Base-by-base conservation (phyloP, 2,113 vertebrate genomes). In the Albula goreensis region DNA sequence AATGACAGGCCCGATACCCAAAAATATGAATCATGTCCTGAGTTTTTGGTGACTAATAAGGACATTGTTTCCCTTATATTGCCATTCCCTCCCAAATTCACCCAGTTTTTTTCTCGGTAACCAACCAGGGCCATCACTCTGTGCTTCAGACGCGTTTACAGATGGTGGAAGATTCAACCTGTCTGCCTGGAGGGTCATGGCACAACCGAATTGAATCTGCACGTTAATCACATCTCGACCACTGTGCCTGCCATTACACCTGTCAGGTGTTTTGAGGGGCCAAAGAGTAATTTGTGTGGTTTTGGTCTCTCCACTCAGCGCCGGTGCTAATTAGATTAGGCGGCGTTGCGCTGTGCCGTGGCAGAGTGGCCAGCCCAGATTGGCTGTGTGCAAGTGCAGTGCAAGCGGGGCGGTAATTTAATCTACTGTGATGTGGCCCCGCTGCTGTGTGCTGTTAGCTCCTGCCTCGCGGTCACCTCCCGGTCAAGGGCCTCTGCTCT, bases 251-350 rank as follows among this genome's bases (percentile, higher is more conserved):
- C 15, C 13, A 50, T 50, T 50, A 74, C 19, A 50, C 78, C 48
- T 22, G 25, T 80, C 19, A 49, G 52, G 31, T 50, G 48, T 85
- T 60, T 80, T 84, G 50, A 19, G 13, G 70, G 83, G 51, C 78
- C 31, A 57, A 60, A 51, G 31, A 56, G 15, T 51, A 52, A 31
- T 80, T 81, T 70, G 4, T 82, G 52, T 31, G 60, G 80, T 86
- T 70, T 48, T 63, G 85, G 81, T 25, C 77, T 78, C 50, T 41
- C 85, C 51, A 56, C 66, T 86, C 77, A 78, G 66, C 50, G 13
- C 85, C 56, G 50, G 63, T 78, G 81, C 66, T 86, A 78, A 86
- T 82, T 82, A 83, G 86, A 87, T 89, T 82, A 89, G 49, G 51
- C 5, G 15, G 82, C 53, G 22, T 53, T 70, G 81, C 15, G 50